Base-by-base conservation (phyloP, 30 jellyfish, hydroid and myxozoan genomes). In the Catostylus mosaicus region DNA sequence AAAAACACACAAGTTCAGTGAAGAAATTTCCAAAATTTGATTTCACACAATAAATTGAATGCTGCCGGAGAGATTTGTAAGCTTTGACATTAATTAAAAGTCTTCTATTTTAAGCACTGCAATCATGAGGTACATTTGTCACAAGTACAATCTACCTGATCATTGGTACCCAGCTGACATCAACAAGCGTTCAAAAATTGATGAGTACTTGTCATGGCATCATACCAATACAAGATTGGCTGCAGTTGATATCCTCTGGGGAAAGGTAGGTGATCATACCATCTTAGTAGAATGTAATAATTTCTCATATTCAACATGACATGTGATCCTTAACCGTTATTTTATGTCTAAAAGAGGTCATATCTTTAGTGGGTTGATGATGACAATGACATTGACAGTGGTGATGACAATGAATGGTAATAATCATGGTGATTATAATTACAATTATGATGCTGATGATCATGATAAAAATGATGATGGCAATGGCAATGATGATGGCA, bases 131-230 rank as follows among this genome's bases (percentile, higher is more conserved):
- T 93, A 93, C 76, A 62, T 93, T 11, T 83, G 96, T 60, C 34
- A 84, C n/a, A 82, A 72, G 37, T 62, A 78, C 38, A 30, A 78
- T 1, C 64, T 87, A 32, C 83, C 90, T 30, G 93, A 86, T 64
- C 98, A 93, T 68, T 93, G 98, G 98, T 93, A 93, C 60, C 97
- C 98, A 18, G 66, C 59, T 38, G 96, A 93, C 32, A 37, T 78
- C 8, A n/a, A 86, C 46, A 40, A 75, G 54, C 66, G 97, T 51
- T 85, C 93, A 36, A 93, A 87, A 57, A 61, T 87, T 74, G 97
- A 93, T 75, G 98, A 93, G 70, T 93, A 93, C 74, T 52, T 93
- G 37, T 59, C 96, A 19, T 93, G 98, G 98, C 98, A 93, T 93
- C 98, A 87, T 65, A 68, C 96, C 9, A 77, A 80, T 36, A 75